Evolutionary conservation across 2,888 invertebrate species (phyloP).

Genomic region (Amphipoea oculea): DNA sequence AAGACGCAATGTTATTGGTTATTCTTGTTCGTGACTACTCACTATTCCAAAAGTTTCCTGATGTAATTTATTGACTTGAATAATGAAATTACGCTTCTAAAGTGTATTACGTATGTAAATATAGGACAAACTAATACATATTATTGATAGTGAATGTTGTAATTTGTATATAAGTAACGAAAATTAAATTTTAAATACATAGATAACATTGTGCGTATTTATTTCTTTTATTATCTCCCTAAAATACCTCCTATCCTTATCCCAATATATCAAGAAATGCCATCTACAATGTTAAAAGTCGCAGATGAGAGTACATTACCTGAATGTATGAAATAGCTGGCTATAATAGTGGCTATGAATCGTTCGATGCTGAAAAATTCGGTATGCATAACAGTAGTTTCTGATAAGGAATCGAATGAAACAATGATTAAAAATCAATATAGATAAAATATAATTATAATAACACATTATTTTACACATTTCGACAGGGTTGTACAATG

Average conservation of each 20-base stretch:
- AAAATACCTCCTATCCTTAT: not conserved
- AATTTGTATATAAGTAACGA: slow-evolving; percentile 91
- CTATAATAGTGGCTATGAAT: not conserved
- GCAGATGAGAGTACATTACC: not conserved
- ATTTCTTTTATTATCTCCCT: slow-evolving; percentile 69
- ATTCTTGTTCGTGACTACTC: slow-evolving; percentile 79
- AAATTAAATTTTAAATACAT: slow-evolving; percentile 91
- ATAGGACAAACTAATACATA: slow-evolving; percentile 89
- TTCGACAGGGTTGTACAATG: slow-evolving; percentile 69
- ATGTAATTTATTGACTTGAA: slow-evolving; percentile 87
- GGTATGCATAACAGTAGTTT: too few relatives aligned
- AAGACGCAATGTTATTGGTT: slow-evolving; percentile 76
- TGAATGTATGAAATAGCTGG: not conserved
- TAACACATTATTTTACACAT: slow-evolving; percentile 76
- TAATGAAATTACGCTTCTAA: slow-evolving; percentile 89
- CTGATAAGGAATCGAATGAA: slow-evolving; percentile 64
- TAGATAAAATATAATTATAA: slow-evolving; percentile 82
- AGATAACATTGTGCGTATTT: slow-evolving; percentile 87
- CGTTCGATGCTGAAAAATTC: not conserved
- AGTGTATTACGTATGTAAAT: slow-evolving; percentile 90
- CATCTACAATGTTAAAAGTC: not conserved
- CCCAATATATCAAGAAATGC: not conserved
- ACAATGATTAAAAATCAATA: slow-evolving; percentile 76
- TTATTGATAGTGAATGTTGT: slow-evolving; percentile 90
- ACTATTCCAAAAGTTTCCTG: slow-evolving; percentile 87